These are phyloP conservation scores for Nycticorax nycticorax DNA, from an alignment of 2,113 vertebrate species.

Conservation along the genomic window DNA sequence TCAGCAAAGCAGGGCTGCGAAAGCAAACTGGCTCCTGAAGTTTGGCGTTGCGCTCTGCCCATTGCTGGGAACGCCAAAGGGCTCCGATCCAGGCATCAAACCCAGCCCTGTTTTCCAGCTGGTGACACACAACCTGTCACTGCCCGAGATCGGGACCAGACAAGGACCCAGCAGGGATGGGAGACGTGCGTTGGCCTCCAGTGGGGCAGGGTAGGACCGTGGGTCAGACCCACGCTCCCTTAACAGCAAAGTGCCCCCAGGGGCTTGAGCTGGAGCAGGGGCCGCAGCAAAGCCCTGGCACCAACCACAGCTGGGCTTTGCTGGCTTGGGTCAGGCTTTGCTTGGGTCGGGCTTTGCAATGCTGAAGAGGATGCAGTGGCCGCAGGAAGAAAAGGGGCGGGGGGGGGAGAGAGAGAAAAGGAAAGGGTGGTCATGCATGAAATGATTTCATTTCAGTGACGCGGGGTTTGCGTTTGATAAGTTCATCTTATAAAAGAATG, in stretches of 20 bases:
- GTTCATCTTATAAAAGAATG: not conserved
- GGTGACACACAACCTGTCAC: not conserved
- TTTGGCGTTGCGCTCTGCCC: not conserved
- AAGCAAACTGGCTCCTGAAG: not conserved
- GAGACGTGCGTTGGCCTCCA: not conserved
- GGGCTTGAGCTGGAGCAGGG: not conserved
- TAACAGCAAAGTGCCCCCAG: not conserved
- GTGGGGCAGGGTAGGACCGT: not conserved
- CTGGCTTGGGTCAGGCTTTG: slow-evolving; percentile 38
- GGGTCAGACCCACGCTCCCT: not conserved
- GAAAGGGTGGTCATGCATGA: slow-evolving; percentile 74
- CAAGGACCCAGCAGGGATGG: not conserved
- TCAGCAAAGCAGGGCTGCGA: not conserved
- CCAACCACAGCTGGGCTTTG: not conserved
- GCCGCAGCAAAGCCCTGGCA: not conserved
- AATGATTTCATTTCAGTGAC: slow-evolving; percentile 76
- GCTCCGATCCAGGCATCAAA: not conserved
- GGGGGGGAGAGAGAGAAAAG: not conserved
- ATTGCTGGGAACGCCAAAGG: not conserved
- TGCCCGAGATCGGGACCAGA: fast-evolving
- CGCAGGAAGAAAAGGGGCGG: slow-evolving; percentile 28
- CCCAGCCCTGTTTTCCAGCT: not conserved
- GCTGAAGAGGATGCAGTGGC: slow-evolving; percentile 63
- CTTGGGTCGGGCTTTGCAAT: slow-evolving; percentile 38
- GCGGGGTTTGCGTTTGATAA: not conserved